These are phyloP conservation scores for Leuciscus idus DNA, from an alignment of 2,113 vertebrate species.

Conservation along the genomic window DNA sequence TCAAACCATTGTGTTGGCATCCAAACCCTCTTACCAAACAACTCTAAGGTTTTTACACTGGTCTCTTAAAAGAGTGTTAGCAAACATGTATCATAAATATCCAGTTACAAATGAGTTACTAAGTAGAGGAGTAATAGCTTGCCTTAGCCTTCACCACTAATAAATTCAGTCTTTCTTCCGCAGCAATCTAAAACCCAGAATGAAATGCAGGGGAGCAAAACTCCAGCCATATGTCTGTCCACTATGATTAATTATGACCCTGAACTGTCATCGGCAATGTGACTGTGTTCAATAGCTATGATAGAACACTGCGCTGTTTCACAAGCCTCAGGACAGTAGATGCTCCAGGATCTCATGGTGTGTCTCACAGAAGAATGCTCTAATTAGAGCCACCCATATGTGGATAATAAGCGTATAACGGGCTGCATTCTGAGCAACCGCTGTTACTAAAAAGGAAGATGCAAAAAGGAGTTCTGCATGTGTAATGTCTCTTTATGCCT, in stretches of 20 bases:
- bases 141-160: not conserved
- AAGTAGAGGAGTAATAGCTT: not conserved
- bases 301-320: slow-evolving; percentile 6
- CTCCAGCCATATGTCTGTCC: slow-evolving; percentile 14
- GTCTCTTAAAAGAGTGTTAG: too few relatives aligned
- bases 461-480: not conserved
- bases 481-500: not conserved
- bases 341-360: slow-evolving; percentile 21
- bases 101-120: not conserved
- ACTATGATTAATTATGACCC: slow-evolving; percentile 37
- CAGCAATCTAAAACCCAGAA: not conserved
- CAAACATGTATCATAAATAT: not conserved
- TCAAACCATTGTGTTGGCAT: not conserved
- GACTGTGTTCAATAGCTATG: slow-evolving; percentile 37
- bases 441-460: not conserved
- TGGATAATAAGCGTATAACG: not conserved
- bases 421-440: not conserved
- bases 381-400: slow-evolving; percentile 28
- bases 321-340: slow-evolving; percentile 16
- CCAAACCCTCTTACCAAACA: not conserved
- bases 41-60: not conserved
- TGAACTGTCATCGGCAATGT: slow-evolving; percentile 27
- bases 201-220: slow-evolving; percentile 33
- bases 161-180: slow-evolving; percentile 5
- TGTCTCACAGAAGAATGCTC: slow-evolving; percentile 25